A percentile compares a stretch with the other conserved stretches of the same genome.
Conservation (phyloP, 2,888 invertebrate genomes). For the Microctonus hyperodae region DNA sequence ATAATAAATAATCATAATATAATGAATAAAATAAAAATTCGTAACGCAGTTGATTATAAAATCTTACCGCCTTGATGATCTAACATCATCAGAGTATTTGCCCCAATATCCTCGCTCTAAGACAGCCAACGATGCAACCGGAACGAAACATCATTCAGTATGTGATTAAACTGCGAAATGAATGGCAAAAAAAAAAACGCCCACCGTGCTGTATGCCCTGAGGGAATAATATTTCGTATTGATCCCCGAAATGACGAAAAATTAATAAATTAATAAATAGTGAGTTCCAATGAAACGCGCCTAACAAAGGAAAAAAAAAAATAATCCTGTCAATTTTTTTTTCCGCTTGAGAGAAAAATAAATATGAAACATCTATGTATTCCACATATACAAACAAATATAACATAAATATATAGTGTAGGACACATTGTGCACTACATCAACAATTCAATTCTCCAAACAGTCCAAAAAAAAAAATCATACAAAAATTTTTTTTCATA, state of each 20-base stretch:
- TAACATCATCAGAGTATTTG: slow-evolving; percentile 88
- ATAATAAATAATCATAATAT: slow-evolving; percentile 24
- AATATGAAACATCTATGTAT: neutral
- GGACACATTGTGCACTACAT: neutral
- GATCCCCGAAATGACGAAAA: neutral
- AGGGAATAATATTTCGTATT: slow-evolving; percentile 26
- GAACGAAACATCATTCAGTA: slow-evolving; percentile 57
- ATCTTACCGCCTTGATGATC: slow-evolving; percentile 94
- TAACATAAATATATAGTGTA: neutral
- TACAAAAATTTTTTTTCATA: neutral
- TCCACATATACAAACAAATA: neutral
- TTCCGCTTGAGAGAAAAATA: neutral
- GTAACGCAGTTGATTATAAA: slow-evolving; percentile 26
- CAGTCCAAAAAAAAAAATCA: neutral
- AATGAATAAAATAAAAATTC: slow-evolving; percentile 31
- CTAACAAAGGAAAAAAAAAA: neutral
- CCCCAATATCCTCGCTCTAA: slow-evolving; percentile 93
- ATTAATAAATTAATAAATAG: neutral
- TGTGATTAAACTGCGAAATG: slow-evolving; percentile 52
- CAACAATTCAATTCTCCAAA: neutral
- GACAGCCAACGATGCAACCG: slow-evolving; percentile 61
- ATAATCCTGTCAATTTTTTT: neutral
- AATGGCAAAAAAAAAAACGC: slow-evolving; percentile 45
- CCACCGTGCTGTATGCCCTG: slow-evolving; percentile 41
- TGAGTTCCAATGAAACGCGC: neutral